Base-by-base conservation (phyloP, 2,888 invertebrate species). In the Rutpela maculata region DNA sequence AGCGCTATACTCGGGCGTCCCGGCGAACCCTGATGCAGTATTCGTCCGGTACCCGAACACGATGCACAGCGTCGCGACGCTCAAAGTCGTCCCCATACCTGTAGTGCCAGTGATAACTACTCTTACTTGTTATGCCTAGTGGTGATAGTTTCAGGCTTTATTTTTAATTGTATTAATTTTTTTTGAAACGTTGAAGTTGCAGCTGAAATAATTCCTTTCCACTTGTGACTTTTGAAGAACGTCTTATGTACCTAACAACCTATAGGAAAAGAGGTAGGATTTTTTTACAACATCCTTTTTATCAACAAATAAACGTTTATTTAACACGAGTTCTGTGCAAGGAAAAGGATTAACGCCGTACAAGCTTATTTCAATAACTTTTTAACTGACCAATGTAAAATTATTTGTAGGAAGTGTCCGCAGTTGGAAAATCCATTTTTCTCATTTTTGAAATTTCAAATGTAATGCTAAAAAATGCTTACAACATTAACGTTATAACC, bases 21-120 rank as follows among this genome's bases (percentile, higher is more conserved):
- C 88, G 88, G 89, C 88, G 85, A 88, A 86, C 88, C 88, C 87
- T 88, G 84, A 87, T 88, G 89, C 89, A 89, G 89, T 89, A 88
- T 87, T 88, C 87, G 87, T 85, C 86, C 86, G 88, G 87, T 85
- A 83, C 81, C 85, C 84, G 88, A 83, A 78, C 86, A 84, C 83
- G 82, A 87, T 86, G 88, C 85, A 84, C 82, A 82, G 86, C 87
- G 86, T 86, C 87, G 85, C 85, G 87, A 84, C 87, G 86, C 80
- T 65, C 22, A 66, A 59, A 67, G 78, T 69, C 80, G 75, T 62
- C 71, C 80, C 81, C 77, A 78, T 83, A 82, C 82, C 82, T 83
- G 82, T 85, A 85, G 86, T 87, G 86, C 76, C 82, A 85, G 86
- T 86, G 86, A 80, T 82, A 76, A 78, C 80, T 75, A 75, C 65